Percentiles rank a stretch among this genome's conserved stretches.
Conservation (phyloP, 2,797 vertebrate genomes). For the Eulemur coronatus region DNA sequence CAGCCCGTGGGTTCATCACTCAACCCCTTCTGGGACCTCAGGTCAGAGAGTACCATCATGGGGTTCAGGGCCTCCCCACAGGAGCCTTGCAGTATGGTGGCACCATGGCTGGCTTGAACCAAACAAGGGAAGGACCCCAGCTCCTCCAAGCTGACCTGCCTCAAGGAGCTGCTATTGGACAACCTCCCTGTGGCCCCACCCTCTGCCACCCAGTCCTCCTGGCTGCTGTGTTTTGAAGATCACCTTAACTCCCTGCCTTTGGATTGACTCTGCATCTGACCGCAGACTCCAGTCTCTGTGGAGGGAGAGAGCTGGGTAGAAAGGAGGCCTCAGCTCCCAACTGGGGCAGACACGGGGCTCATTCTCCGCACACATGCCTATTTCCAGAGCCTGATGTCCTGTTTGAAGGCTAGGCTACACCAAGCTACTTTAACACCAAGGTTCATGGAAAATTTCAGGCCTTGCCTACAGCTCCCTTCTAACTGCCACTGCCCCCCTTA, state of each 20-base stretch:
- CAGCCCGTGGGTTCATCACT: background rate
- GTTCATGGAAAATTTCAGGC: background rate
- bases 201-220: background rate
- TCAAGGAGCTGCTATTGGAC: background rate
- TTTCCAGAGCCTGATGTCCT: background rate
- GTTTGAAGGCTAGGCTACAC: background rate
- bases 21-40: background rate
- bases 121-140: background rate
- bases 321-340: background rate
- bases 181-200: background rate
- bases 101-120: background rate
- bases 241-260: background rate
- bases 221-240: background rate
- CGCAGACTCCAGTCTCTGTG: background rate
- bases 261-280: background rate
- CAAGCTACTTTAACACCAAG: background rate
- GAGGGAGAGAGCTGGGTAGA: background rate
- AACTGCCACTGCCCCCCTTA: background rate
- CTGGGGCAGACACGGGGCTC: background rate
- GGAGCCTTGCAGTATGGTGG: background rate
- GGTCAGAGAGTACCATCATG: background rate
- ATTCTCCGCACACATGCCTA: background rate
- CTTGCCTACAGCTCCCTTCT: background rate
- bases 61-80: background rate
- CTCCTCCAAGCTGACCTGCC: background rate